Evolutionary conservation across 2,888 invertebrate species (phyloP).

Genomic region (Leucoma salicis): DNA sequence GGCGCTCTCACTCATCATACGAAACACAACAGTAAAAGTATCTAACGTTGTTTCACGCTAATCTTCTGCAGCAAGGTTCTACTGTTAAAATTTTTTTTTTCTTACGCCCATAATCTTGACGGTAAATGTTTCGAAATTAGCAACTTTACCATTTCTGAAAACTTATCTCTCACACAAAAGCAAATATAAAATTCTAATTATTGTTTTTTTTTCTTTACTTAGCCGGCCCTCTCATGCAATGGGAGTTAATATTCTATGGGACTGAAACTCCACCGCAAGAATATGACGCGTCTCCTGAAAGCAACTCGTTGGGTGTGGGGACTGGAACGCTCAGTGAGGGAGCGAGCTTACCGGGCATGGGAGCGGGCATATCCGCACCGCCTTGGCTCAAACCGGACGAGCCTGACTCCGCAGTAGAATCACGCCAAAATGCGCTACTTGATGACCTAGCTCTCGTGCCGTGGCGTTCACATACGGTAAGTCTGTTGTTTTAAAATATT

Average conservation of each 20-base stretch:
- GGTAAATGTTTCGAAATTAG: too few species aligned
- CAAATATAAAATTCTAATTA: too few species aligned
- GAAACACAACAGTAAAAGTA: too few species aligned
- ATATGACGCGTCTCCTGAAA: constrained; percentile 84
- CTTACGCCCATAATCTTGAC: too few species aligned
- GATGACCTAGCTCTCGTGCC: constrained; percentile 76
- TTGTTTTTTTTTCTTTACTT: too few species aligned
- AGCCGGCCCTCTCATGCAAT: constrained; percentile 85
- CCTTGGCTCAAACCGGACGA: constrained; percentile 45
- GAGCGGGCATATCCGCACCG: constrained; percentile 3
- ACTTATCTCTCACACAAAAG: too few species aligned
- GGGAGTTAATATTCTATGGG: constrained; percentile 92
- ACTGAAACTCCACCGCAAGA: constrained; percentile 85
- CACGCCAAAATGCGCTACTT: constrained; percentile 83
- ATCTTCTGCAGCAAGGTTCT: too few species aligned
- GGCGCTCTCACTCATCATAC: too few species aligned
- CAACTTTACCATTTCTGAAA: too few species aligned
- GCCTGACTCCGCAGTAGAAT: constrained; percentile 69
- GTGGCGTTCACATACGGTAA: constrained; percentile 85
- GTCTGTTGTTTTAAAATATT: constrained; percentile 21
- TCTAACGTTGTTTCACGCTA: too few species aligned
- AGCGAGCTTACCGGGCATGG: neutral
- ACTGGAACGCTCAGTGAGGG: constrained; percentile 8
- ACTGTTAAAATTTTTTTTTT: too few species aligned
- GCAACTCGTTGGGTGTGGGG: constrained; percentile 69